phyloP scores from a whole-genome alignment of 2,113 vertebrate genomes.

The Cathartes aura region DNA sequence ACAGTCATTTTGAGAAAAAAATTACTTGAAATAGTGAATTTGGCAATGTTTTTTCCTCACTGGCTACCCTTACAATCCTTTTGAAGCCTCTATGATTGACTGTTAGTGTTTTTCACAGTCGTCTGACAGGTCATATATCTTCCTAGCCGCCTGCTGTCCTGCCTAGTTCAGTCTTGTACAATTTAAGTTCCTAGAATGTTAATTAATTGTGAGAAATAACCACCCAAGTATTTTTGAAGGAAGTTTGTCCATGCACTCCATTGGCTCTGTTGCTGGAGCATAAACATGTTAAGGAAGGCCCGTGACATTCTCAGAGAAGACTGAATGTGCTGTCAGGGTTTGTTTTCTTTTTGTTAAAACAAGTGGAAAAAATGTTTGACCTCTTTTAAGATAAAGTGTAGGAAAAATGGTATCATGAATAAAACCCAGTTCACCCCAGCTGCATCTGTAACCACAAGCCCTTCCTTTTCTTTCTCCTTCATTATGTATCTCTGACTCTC shows the following conservation, averaged over 20 bases:
- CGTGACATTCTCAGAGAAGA: neutral
- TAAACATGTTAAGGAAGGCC: neutral
- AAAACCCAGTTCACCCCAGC: neutral
- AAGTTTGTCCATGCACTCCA: neutral
- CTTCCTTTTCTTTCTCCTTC: neutral
- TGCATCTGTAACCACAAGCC: neutral
- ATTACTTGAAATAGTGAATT: neutral
- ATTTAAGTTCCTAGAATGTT: neutral
- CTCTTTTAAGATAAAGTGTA: slow-evolving; percentile 9
- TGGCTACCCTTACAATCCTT: neutral
- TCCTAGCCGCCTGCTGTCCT: neutral
- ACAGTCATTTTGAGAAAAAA: neutral
- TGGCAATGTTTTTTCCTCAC: neutral
- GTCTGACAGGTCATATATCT: neutral
- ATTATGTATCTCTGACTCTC: neutral
- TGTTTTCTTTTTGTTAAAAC: slow-evolving; percentile 18
- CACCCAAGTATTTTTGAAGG: neutral
- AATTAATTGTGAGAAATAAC: neutral
- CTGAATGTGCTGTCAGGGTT: neutral
- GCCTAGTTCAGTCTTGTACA: fast-evolving
- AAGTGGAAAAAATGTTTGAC: neutral
- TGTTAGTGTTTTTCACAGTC: neutral
- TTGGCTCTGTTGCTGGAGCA: neutral
- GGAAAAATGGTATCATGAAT: neutral
- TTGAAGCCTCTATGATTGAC: neutral